Conservation (phyloP, 2,113 vertebrate species). For the Malurus melanocephalus region DNA sequence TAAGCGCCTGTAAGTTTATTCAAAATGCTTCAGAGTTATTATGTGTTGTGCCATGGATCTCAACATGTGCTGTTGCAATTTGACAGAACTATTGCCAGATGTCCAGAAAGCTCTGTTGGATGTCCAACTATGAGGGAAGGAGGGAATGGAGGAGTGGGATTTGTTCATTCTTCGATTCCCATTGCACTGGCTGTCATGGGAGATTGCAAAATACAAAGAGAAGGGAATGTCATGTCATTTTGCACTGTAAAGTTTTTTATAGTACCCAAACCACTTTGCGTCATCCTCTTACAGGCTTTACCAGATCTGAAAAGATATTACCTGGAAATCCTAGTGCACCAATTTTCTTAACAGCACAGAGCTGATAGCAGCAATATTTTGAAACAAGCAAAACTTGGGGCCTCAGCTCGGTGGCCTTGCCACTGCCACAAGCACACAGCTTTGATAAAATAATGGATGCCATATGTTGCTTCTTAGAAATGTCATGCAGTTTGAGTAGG, state of each 20-base stretch:
- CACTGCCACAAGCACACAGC: not conserved
- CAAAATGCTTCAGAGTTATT: not conserved
- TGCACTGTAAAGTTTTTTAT: not conserved
- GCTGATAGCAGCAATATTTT: constrained; percentile 12
- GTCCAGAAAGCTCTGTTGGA: not conserved
- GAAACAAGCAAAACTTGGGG: not conserved
- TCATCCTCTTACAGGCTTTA: not conserved
- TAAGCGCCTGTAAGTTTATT: not conserved
- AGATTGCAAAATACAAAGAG: constrained; percentile 1
- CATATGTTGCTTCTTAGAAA: constrained; percentile 53
- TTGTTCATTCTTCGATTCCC: not conserved
- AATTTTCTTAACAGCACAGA: not conserved
- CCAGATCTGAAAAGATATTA: not conserved
- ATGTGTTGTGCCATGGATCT: not conserved
- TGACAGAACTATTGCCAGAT: constrained; percentile 17
- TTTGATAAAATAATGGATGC: constrained; percentile 50
- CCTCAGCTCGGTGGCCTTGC: not conserved
- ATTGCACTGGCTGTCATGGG: not conserved
- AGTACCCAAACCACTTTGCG: not conserved
- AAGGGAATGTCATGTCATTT: not conserved
- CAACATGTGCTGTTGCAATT: not conserved
- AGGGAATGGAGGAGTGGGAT: not conserved
- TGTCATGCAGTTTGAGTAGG: constrained; percentile 21
- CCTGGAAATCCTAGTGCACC: constrained; percentile 8
- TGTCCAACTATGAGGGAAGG: not conserved